Evolutionary conservation across 92 coral and sea anemone species (phyloP).

Genomic region (Bergia sp.): DNA sequence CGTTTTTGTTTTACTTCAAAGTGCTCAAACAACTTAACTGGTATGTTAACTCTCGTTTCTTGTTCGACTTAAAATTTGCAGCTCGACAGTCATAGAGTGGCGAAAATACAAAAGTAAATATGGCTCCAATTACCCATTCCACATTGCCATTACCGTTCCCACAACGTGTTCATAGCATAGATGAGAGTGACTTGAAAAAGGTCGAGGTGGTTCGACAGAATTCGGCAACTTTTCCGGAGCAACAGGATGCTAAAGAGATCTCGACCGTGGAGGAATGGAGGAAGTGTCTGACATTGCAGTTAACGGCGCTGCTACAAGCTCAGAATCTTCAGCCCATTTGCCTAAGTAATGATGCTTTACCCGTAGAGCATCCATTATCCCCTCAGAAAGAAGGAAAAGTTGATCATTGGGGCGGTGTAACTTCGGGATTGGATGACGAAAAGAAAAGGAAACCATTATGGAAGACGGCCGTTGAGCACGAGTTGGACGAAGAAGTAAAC

Average conservation of each 20-base stretch:
- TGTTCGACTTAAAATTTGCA: background rate
- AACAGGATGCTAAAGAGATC: slow-evolving; percentile 11
- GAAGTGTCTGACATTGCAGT: background rate
- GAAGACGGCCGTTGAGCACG: slow-evolving; percentile 36
- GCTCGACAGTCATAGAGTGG: background rate
- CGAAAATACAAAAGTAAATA: background rate
- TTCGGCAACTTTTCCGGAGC: slow-evolving; percentile 28
- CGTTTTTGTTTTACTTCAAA: background rate
- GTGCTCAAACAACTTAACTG: no score
- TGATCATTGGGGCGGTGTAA: slow-evolving; percentile 4
- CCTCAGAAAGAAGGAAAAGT: slow-evolving; percentile 17
- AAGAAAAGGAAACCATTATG: background rate
- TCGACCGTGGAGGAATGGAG: slow-evolving; percentile 13
- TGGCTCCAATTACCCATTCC: slow-evolving; percentile 11
- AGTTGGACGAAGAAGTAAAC: background rate
- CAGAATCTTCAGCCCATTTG: background rate
- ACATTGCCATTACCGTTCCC: background rate
- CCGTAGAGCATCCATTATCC: slow-evolving; percentile 34
- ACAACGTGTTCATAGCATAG: slow-evolving; percentile 14
- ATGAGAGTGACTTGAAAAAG: background rate
- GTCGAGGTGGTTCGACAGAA: slow-evolving; percentile 8
- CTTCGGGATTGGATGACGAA: background rate
- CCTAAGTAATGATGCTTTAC: background rate
- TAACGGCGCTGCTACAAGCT: background rate
- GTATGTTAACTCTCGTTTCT: background rate